phyloP scores from a whole-genome alignment of 2,113 vertebrate genomes.

The Heterotilapia buettikoferi region DNA sequence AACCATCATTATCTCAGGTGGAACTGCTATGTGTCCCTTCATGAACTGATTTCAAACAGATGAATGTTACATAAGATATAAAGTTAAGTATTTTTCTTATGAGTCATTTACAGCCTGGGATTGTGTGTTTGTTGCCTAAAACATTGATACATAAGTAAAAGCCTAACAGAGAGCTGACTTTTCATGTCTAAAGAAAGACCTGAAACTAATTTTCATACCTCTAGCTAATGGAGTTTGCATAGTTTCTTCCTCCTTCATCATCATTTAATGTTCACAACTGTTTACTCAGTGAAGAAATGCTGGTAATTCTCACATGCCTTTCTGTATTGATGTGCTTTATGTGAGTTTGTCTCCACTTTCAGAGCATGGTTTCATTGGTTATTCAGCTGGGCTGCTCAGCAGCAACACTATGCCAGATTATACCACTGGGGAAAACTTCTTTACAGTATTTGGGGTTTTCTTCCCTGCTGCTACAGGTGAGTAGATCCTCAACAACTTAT shows the following conservation, averaged over 20 bases:
- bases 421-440: slow-evolving; percentile 87
- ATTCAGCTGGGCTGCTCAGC: slow-evolving; percentile 76
- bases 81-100: neutral
- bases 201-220: neutral
- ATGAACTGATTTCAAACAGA: neutral
- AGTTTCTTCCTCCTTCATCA: neutral
- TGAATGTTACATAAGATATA: neutral
- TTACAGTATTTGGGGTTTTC: slow-evolving; percentile 95
- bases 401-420: slow-evolving; percentile 87
- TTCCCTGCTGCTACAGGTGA: slow-evolving; percentile 96
- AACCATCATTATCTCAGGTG: neutral
- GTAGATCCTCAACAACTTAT: neutral
- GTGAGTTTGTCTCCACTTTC: neutral
- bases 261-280: neutral
- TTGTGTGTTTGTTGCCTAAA: neutral
- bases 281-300: neutral
- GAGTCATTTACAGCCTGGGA: neutral
- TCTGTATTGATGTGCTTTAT: neutral
- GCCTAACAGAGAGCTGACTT: neutral
- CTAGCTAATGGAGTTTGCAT: neutral
- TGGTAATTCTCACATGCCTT: neutral
- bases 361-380: slow-evolving; percentile 91
- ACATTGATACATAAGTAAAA: neutral
- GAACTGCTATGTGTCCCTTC: neutral
- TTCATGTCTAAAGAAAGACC: neutral